A percentile compares a stretch with the other conserved stretches of the same genome.
These are phyloP conservation scores for Ptilonorhynchus violaceus DNA, from an alignment of 2,113 vertebrate genomes.

Conservation along the genomic window DNA sequence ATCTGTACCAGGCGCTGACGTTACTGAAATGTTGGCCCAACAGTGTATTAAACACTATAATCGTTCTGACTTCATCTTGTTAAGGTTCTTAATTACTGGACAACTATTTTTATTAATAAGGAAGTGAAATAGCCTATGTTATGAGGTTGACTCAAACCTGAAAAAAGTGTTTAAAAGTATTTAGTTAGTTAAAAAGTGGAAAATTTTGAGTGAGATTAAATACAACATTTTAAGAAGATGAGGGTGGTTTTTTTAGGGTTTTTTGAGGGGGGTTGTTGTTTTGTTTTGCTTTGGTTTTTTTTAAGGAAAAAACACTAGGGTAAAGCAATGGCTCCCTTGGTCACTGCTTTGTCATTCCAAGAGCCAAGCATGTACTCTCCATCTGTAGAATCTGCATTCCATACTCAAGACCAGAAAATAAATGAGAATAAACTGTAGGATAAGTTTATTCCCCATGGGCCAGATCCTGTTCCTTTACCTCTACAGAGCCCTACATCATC, in stretches of 20 bases:
- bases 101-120: background rate
- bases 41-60: background rate
- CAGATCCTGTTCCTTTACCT: background rate
- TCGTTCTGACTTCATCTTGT: background rate
- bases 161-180: background rate
- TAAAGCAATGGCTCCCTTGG: background rate
- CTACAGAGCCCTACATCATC: background rate
- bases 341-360: background rate
- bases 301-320: background rate
- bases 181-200: background rate
- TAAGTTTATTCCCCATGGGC: background rate
- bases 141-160: background rate
- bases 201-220: background rate
- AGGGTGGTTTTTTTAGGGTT: background rate
- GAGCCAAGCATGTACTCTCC: background rate
- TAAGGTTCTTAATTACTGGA: background rate
- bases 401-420: background rate
- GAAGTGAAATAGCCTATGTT: background rate
- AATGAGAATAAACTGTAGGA: background rate
- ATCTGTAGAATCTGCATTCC: background rate
- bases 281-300: background rate
- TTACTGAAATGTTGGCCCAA: background rate
- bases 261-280: accelerated
- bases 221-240: background rate
- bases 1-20: background rate